These are phyloP conservation scores for Anarhynchus alexandrinus DNA, from an alignment of 2,113 vertebrate genomes.

Conservation along the genomic window DNA sequence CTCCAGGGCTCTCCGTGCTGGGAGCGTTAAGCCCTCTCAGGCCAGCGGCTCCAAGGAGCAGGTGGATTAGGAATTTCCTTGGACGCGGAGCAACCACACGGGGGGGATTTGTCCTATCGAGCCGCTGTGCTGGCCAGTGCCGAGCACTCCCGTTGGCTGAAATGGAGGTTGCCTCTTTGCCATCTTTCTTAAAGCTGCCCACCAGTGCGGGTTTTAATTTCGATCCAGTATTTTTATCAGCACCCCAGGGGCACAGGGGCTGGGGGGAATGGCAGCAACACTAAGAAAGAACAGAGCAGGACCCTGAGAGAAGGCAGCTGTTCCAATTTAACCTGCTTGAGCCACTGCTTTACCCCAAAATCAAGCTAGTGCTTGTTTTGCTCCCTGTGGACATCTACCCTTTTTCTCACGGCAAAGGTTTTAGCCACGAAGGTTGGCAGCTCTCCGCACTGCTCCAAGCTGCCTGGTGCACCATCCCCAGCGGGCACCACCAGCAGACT, in stretches of 20 bases:
- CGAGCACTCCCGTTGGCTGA: background rate
- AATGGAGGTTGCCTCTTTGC: background rate
- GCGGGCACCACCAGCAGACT: background rate
- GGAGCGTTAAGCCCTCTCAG: background rate
- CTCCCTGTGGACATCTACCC: background rate
- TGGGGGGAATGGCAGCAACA: background rate
- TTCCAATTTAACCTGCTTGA: background rate
- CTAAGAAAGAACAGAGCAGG: background rate
- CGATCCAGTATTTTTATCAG: background rate
- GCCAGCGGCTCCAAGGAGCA: background rate
- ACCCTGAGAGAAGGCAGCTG: background rate
- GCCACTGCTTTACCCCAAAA: background rate
- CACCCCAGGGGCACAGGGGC: rapidly evolving
- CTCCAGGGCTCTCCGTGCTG: background rate
- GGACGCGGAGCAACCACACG: background rate
- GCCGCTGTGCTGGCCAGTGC: background rate
- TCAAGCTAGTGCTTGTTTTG: background rate
- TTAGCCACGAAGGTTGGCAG: background rate
- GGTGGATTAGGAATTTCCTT: background rate
- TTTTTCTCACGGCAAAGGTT: background rate
- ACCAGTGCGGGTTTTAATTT: background rate
- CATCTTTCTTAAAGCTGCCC: background rate
- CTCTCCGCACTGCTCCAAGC: background rate
- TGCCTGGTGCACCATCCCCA: background rate
- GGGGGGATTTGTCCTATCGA: background rate